Evolutionary conservation across 2,113 vertebrate species (phyloP).

Genomic region (Oreochromis spilurus): DNA sequence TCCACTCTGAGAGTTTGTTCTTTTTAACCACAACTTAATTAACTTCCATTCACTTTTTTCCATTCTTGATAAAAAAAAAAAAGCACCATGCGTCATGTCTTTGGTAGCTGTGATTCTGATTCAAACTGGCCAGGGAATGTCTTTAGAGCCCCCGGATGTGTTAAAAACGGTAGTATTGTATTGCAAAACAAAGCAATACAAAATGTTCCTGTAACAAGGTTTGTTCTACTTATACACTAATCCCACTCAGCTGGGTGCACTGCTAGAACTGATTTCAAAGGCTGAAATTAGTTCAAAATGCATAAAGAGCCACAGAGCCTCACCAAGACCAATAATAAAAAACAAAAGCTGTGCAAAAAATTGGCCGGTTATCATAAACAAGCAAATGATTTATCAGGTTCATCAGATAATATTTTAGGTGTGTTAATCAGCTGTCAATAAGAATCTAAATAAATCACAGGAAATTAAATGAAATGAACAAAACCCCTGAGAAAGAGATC

Average conservation of each 20-base stretch:
- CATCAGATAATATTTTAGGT: not conserved
- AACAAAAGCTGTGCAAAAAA: not conserved
- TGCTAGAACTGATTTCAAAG: not conserved
- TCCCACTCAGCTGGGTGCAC: not conserved
- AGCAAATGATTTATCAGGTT: not conserved
- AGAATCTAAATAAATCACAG: not conserved
- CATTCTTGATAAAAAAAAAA: not conserved
- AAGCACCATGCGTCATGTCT: not conserved
- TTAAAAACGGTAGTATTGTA: not conserved
- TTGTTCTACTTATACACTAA: not conserved
- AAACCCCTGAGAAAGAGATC: not conserved
- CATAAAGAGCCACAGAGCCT: not conserved
- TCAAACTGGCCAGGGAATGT: not conserved
- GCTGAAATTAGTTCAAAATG: not conserved
- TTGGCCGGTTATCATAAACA: not conserved
- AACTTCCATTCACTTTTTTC: not conserved
- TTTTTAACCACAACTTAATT: not conserved
- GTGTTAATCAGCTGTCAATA: not conserved
- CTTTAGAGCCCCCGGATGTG: not conserved
- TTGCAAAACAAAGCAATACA: not conserved
- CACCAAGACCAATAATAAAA: not conserved
- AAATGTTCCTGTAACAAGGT: not conserved
- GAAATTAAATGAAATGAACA: not conserved
- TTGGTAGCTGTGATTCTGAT: not conserved
- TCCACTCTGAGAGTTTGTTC: not conserved